A percentile compares a stretch with the other conserved stretches of the same genome.
Evolutionary conservation across 1,140 invertebrate genomes (phyloP).

Genomic region (Drosophila prosaltans): DNA sequence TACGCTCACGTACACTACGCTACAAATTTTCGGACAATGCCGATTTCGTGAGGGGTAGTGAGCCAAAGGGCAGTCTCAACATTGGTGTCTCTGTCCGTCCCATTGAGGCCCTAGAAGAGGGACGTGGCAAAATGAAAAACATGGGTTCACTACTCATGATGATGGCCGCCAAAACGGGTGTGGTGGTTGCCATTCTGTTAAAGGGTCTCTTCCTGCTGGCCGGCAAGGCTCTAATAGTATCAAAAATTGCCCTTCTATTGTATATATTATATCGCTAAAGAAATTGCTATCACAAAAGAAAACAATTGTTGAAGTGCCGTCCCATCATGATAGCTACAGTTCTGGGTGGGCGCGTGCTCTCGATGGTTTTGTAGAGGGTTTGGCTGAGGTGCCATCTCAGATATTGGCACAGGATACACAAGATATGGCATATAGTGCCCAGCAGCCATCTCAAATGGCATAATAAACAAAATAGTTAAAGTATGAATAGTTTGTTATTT

Average conservation of each 20-base stretch:
- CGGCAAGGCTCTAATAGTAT: constrained; percentile 91
- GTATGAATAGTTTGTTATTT: constrained; percentile 46
- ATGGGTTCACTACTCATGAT: constrained; percentile 89
- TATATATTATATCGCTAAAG: constrained; percentile 91
- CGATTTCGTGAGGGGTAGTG: constrained; percentile 89
- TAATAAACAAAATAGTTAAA: constrained; percentile 52
- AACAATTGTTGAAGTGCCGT: constrained; percentile 89
- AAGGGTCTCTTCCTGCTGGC: constrained; percentile 92
- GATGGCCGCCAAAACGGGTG: constrained; percentile 90
- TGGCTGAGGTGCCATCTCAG: constrained; percentile 75
- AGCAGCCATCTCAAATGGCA: constrained; percentile 75
- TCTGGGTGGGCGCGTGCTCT: constrained; percentile 86
- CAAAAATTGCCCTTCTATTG: constrained; percentile 91
- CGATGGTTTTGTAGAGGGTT: constrained; percentile 83
- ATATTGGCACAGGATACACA: constrained; percentile 84
- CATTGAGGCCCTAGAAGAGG: constrained; percentile 84
- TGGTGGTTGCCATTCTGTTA: constrained; percentile 90
- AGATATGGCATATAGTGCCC: constrained; percentile 87
- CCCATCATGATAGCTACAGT: constrained; percentile 85
- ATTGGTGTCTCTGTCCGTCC: constrained; percentile 88
- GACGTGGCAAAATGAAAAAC: constrained; percentile 89
- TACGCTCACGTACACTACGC: constrained; percentile 88
- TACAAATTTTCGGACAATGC: constrained; percentile 88
- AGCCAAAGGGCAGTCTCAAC: constrained; percentile 88
- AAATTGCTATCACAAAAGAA: constrained; percentile 90